phyloP scores from a whole-genome alignment of 1,140 invertebrate species.

The Galleria mellonella region DNA sequence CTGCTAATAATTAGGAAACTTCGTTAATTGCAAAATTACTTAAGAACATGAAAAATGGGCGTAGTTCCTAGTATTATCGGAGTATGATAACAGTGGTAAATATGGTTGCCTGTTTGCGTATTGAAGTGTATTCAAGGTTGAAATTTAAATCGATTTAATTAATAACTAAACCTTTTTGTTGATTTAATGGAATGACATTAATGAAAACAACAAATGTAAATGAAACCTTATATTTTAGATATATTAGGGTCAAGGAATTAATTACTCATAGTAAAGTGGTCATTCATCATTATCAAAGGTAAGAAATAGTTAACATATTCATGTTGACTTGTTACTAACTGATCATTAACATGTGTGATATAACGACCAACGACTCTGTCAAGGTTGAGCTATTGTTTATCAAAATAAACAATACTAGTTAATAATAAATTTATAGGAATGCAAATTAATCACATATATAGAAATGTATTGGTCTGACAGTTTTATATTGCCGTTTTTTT shows the following conservation, averaged over 20 bases:
- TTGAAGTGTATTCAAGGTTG: constrained; percentile 39
- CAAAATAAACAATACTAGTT: constrained; percentile 8
- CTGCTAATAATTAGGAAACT: constrained; percentile 6
- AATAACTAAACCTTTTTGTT: background rate
- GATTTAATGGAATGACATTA: background rate
- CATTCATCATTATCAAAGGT: too few relatives aligned
- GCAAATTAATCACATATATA: too few relatives aligned
- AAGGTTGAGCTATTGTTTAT: constrained; percentile 20
- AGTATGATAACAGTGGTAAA: constrained; percentile 28
- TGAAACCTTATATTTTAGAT: too few relatives aligned
- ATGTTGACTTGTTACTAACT: constrained; percentile 10
- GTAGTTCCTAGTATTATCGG: too few relatives aligned
- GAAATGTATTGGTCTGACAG: too few relatives aligned
- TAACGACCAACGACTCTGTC: constrained; percentile 12
- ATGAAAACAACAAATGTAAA: too few relatives aligned
- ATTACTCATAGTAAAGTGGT: too few relatives aligned
- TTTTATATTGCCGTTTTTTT: too few relatives aligned
- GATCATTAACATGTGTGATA: constrained; percentile 22
- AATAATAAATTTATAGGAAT: constrained; percentile 4
- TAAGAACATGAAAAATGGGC: background rate
- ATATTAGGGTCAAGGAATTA: too few relatives aligned
- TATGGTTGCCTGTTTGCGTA: constrained; percentile 37
- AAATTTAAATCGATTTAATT: background rate
- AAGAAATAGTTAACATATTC: constrained; percentile 1
- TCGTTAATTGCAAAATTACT: constrained; percentile 2